Evolutionary conservation across 2,888 invertebrate species (phyloP).

Genomic region (Zaprionus obscuricornis): DNA sequence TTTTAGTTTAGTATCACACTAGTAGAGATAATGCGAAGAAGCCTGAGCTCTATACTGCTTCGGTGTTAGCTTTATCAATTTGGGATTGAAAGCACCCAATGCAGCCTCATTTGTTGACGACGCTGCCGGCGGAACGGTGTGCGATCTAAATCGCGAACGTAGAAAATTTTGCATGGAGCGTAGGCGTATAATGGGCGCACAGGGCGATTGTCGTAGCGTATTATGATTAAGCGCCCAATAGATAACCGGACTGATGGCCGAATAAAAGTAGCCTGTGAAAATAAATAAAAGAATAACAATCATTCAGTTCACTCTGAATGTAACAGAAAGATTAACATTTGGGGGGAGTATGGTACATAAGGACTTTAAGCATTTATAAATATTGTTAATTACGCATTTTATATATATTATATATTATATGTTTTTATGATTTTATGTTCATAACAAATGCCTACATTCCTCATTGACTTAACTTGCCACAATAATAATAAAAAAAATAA

Average conservation of each 20-base stretch:
- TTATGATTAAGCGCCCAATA: conserved; percentile 92
- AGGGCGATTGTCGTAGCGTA: conserved; percentile 85
- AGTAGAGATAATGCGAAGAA: conserved; percentile 88
- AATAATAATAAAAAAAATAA: no score
- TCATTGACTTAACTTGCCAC: no score
- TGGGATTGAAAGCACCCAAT: conserved; percentile 90
- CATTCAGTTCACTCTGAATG: no score
- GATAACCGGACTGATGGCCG: conserved; percentile 91
- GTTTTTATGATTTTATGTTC: no score
- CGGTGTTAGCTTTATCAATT: conserved; percentile 87
- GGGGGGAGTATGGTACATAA: no score
- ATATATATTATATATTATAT: no score
- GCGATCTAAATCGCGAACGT: conserved; percentile 84
- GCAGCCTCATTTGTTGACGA: conserved; percentile 92
- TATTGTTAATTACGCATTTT: no score
- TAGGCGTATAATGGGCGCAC: conserved; percentile 83
- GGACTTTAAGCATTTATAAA: no score
- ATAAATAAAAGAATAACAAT: not conserved
- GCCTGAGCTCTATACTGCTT: conserved; percentile 87
- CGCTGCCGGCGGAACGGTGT: conserved; percentile 86
- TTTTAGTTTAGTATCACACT: conserved; percentile 79
- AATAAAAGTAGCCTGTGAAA: conserved; percentile 90
- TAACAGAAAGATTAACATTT: no score
- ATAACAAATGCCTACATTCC: no score
- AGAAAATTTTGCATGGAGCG: conserved; percentile 86